Base-by-base conservation (phyloP, 1,140 invertebrate genomes). In the Papilio glaucus region DNA sequence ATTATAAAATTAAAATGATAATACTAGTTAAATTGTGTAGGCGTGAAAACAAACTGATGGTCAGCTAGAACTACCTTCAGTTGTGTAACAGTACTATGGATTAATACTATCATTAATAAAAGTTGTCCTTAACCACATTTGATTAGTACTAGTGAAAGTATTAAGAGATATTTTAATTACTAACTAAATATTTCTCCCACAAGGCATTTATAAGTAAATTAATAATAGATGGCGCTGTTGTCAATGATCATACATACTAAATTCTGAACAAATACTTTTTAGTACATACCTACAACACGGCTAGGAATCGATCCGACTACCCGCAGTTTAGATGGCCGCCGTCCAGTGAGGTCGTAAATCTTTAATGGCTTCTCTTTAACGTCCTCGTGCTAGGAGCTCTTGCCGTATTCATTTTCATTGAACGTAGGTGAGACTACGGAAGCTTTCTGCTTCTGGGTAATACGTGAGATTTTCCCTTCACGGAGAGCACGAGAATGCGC, bases 351-450 rank as follows among this genome's bases (percentile, higher is more conserved):
- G 21, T 57, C 49, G 49, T 57, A 57, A 57, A 57, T 57, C 49
- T 57, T 57, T 57, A 57, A 57, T 26, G 49, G 49, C 49, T 24
- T 12, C 45, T 53, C 21, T 57, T 57, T 57, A 57, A 57, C 21
- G 49, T 57, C 49, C 21, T 6, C 29, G 29, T 33, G 6, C 10
- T 57, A 57, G 8, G 21, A 53, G 49, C 49, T 57, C 8, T 49
- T 8, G 7, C 18, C 9, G 49, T 57, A 53, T 53, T 49, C 21
- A 49, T 18, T 18, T 53, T 53, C 49, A 53, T 6, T 41, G 10
- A 53, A 53, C 21, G 49, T 57, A 57, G 49, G 49, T 24, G 49
- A 33, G 29, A 57, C 49, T 57, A 57, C 49, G 49, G 21, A 57
- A 24, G 49, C 49, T 57, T 33, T 24, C 49, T 12, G 24, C 21